Base-by-base conservation (phyloP, 2,888 invertebrate genomes). In the Pterostichus niger region DNA sequence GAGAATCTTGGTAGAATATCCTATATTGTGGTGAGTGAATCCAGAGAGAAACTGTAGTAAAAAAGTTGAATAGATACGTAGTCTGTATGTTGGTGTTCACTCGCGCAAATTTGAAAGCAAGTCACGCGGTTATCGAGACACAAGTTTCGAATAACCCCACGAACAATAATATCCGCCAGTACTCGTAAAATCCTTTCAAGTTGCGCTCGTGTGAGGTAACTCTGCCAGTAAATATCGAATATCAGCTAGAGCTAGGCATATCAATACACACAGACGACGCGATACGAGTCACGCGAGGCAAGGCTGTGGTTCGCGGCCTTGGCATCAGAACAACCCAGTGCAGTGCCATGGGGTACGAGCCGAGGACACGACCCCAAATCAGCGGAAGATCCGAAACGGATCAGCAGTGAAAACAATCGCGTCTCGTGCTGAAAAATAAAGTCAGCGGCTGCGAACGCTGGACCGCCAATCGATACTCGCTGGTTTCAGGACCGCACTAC, bases 391-490 rank as follows among this genome's bases (percentile, higher is more conserved):
- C 75, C 33, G 75, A 75, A 73, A 61, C 49, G 64, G 79, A 79
- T 56, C 59, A 49, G 33, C n/a, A 46, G 49, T 31, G 79, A 79
- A 79, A 79, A 79, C 79, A 79, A 79, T 79, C 35, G 79, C 49
- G 79, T 46, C 17, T 11, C 17, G 11, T n/a, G n/a, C 46, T 75
- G 75, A 52, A 75, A 78, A 78, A 78, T 78, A 59, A 78, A 78
- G 78, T 44, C 59, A 56, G 35, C 54, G 54, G 54, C 35, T 54
- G 44, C 46, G 17, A 17, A 17, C 31, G 75, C 49, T 75, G 75
- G 75, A 52, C 33, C 6, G 11, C 1, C 40, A 75, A 52, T 49
- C 49, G 75, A 75, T 75, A 75, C 33, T 40, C 24, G 1, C 40
- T 3, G 44, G 7, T 15, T 52, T n/a, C 75, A 75, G 75, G 24